Evolutionary conservation across 2,888 invertebrate genomes (phyloP).

Genomic region (Drosophila infuscata): DNA sequence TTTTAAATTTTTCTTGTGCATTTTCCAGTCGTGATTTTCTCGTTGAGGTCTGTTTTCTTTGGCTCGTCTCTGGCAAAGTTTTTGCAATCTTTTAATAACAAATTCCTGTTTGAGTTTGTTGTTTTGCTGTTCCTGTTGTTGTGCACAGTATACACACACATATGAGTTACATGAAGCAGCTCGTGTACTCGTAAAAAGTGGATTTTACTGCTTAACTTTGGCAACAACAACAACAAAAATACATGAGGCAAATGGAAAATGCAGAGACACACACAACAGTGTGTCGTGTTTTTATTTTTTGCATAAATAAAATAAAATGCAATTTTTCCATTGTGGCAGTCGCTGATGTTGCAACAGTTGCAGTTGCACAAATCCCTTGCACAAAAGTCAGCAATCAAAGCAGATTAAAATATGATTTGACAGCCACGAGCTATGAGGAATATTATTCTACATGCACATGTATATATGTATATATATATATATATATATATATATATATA

Average conservation of each 20-base stretch:
- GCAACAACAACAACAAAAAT: conserved; percentile 54
- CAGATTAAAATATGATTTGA: conserved; percentile 84
- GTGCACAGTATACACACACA: conserved; percentile 23
- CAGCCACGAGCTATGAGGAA: conserved; percentile 69
- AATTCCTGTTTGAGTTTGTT: conserved; percentile 46
- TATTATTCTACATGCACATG: conserved; percentile 15
- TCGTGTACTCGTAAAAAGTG: conserved; percentile 73
- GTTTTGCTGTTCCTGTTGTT: conserved; percentile 9
- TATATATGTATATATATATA: not conserved
- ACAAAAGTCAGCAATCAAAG: conserved; percentile 84
- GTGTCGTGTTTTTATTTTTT: conserved; percentile 24
- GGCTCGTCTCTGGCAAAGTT: conserved; percentile 39
- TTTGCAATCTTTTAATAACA: conserved; percentile 62
- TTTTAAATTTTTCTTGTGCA: not conserved
- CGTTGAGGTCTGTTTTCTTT: not conserved
- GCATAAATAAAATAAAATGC: conserved; percentile 81
- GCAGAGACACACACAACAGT: conserved; percentile 17
- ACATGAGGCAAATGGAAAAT: conserved; percentile 72
- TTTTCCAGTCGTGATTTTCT: conserved; percentile 16
- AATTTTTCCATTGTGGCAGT: conserved; percentile 62
- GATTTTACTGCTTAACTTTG: conserved; percentile 78
- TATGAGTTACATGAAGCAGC: conserved; percentile 55
- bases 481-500: conserved; percentile 19
- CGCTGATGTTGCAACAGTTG: conserved; percentile 41
- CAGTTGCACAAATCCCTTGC: conserved; percentile 79